phyloP scores from a whole-genome alignment of 2,113 vertebrate species.

The Conger conger region DNA sequence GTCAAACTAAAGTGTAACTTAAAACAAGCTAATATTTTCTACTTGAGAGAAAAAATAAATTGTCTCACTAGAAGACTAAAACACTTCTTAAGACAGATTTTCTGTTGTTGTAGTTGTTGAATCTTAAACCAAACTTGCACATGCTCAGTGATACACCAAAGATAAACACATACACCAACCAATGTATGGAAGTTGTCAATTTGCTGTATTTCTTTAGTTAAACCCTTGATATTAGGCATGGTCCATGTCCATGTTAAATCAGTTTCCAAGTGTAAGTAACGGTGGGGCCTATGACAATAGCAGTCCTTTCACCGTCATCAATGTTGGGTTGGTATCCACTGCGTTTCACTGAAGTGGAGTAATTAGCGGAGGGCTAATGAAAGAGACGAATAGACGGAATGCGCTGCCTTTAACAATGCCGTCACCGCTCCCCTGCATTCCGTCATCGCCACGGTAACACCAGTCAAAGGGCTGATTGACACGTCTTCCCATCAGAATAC shows the following conservation, averaged over 20 bases:
- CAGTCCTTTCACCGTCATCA: neutral
- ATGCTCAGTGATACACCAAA: neutral
- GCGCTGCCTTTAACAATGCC: neutral
- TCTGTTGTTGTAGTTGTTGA: no score
- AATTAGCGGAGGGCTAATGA: neutral
- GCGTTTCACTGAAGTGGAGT: neutral
- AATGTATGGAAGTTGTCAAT: no score
- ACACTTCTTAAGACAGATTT: no score
- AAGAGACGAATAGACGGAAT: neutral
- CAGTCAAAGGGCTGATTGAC: slow-evolving; percentile 20
- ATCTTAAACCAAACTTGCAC: neutral
- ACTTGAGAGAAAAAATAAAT: no score
- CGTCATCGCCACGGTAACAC: neutral
- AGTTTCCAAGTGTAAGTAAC: neutral
- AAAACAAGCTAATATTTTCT: no score
- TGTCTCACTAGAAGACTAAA: no score
- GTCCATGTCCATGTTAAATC: no score
- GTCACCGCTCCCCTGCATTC: neutral
- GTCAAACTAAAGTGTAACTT: no score
- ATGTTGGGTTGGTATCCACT: neutral
- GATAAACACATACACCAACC: no score
- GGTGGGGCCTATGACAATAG: neutral
- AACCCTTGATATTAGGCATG: neutral
- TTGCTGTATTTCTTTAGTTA: no score
- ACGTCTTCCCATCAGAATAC: slow-evolving; percentile 14